Conservation (phyloP, 37 sponge, comb jelly and placozoan genomes). For the Agelas oroides region DNA sequence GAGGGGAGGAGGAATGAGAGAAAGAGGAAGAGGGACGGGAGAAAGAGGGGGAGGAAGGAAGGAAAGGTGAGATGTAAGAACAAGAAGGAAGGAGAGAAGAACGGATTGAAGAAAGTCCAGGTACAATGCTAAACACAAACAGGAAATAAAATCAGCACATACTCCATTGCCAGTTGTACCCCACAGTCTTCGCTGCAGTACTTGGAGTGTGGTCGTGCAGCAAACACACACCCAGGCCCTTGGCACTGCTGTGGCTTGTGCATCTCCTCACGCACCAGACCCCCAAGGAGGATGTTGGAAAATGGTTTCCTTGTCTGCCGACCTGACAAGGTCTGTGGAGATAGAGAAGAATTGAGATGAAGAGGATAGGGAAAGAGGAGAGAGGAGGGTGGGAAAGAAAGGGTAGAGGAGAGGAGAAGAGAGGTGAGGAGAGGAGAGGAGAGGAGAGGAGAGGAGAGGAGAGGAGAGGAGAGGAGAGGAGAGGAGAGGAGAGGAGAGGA, state of each 20-base stretch:
- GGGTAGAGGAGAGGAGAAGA: not conserved
- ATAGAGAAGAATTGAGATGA: not conserved
- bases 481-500: too few relatives aligned
- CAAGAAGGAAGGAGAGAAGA: not conserved
- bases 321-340: not conserved
- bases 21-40: not conserved
- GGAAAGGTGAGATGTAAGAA: too few relatives aligned
- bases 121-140: too few relatives aligned
- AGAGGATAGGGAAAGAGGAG: too few relatives aligned
- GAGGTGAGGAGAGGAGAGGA: too few relatives aligned
- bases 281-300: not conserved
- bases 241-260: slow-evolving; percentile 75
- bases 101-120: not conserved
- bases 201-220: slow-evolving; percentile 88
- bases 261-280: not conserved
- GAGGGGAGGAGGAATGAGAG: too few relatives aligned
- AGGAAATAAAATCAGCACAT: too few relatives aligned
- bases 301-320: not conserved
- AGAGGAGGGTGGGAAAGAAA: too few relatives aligned
- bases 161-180: slow-evolving; percentile 80
- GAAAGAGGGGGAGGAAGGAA: too few relatives aligned
- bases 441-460: not conserved
- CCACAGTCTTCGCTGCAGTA: slow-evolving; percentile 98
- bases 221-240: slow-evolving; percentile 86
- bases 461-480: not conserved